These are phyloP conservation scores for Meteorus cinctellus DNA, from an alignment of 2,888 invertebrate species.

Conservation along the genomic window DNA sequence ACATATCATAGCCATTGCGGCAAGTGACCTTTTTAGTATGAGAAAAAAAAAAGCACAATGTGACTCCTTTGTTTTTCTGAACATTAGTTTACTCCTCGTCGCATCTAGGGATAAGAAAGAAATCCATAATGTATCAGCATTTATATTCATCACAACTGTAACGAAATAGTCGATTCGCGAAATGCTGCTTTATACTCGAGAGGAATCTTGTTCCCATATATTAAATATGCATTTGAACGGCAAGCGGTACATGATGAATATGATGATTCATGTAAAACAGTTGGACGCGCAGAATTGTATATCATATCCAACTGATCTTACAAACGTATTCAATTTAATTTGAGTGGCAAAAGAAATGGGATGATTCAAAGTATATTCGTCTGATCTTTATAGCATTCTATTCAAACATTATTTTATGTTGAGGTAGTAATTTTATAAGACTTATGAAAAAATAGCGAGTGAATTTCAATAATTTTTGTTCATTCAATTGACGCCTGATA, in stretches of 20 bases:
- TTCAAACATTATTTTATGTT: not conserved
- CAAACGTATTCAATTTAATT: not conserved
- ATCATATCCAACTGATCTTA: constrained; percentile 5
- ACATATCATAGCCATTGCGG: not conserved
- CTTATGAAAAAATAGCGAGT: not conserved
- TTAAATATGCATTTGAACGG: not conserved
- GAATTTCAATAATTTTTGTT: not conserved
- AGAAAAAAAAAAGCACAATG: not conserved
- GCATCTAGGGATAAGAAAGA: no score
- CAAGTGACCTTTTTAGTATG: not conserved
- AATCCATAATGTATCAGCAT: no score
- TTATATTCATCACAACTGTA: not conserved
- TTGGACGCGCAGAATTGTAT: not conserved
- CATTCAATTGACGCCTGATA: not conserved
- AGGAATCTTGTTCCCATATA: not conserved
- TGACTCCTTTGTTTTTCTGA: not conserved
- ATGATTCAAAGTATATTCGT: not conserved
- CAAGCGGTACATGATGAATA: not conserved
- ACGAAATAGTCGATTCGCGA: not conserved
- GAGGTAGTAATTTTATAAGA: not conserved
- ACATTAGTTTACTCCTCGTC: no score
- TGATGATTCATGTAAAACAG: not conserved
- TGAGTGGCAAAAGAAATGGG: not conserved
- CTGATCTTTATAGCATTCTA: not conserved
- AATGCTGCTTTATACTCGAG: not conserved